These are phyloP conservation scores for Timandra comae DNA, from an alignment of 2,888 invertebrate genomes.

Conservation along the genomic window DNA sequence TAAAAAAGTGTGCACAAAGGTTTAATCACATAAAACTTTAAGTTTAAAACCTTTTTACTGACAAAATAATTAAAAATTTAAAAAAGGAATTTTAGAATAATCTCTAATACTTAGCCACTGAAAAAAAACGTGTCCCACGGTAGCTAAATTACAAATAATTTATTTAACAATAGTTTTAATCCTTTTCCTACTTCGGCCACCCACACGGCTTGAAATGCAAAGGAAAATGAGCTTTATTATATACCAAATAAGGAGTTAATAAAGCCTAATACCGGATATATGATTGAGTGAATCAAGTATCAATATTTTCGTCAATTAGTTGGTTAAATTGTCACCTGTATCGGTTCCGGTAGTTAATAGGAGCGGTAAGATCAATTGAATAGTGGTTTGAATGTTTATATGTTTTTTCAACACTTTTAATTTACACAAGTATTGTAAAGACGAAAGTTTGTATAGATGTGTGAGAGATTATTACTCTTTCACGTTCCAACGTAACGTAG, in stretches of 20 bases:
- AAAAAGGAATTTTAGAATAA: too few species aligned
- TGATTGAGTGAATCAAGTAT: conserved; percentile 26
- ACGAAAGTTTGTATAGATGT: too few species aligned
- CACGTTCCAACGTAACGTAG: too few species aligned
- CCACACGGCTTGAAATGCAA: conserved; percentile 3
- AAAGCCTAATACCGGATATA: conserved; percentile 25
- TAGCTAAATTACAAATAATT: conserved; percentile 9
- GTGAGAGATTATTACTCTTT: too few species aligned
- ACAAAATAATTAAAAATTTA: too few species aligned
- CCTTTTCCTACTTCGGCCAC: conserved; percentile 15
- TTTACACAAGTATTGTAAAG: too few species aligned
- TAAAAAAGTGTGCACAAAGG: too few species aligned
- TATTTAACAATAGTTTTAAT: conserved; percentile 3
- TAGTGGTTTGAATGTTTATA: too few species aligned
- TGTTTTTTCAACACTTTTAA: too few species aligned
- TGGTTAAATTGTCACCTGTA: conserved; percentile 6
- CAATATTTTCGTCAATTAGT: conserved; percentile 45
- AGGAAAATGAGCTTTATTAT: conserved; percentile 4
- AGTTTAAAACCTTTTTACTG: too few species aligned
- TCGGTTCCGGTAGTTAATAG: not conserved
- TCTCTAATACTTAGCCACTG: not conserved
- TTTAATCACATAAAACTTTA: too few species aligned
- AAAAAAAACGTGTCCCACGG: conserved; percentile 9
- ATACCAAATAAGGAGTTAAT: conserved; percentile 1
- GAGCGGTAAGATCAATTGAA: too few species aligned